A percentile compares a stretch with the other conserved stretches of the same genome.
Conservation (phyloP, 2,113 vertebrate species). For the Trochalopteron elliotii region DNA sequence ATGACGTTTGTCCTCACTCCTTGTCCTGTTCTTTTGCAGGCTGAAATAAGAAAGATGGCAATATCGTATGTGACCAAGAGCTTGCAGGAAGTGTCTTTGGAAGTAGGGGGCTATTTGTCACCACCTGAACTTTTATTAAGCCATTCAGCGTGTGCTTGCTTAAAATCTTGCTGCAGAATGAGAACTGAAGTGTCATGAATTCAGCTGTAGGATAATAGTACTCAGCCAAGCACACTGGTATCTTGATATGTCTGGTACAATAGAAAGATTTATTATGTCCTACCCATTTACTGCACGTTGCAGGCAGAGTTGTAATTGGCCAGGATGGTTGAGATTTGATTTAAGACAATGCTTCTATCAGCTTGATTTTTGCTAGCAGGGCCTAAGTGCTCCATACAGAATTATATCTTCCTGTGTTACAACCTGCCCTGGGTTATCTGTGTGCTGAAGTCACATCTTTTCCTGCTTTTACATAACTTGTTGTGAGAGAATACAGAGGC, state of each 20-base stretch:
- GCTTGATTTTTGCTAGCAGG: neutral
- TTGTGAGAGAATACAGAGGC: neutral
- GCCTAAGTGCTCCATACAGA: neutral
- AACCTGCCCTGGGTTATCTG: neutral
- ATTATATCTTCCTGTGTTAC: neutral
- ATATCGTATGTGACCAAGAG: neutral
- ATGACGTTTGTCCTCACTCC: fast-evolving
- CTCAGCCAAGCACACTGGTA: neutral
- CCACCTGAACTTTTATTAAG: neutral
- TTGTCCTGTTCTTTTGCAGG: neutral
- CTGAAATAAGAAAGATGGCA: neutral
- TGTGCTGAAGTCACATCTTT: neutral
- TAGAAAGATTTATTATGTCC: constrained; percentile 9
- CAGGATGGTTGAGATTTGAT: neutral
- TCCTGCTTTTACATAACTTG: neutral
- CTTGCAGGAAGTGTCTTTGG: neutral
- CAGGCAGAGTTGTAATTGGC: neutral
- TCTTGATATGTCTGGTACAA: neutral
- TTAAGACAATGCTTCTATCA: neutral
- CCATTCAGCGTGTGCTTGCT: neutral
- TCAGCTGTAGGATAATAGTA: constrained; percentile 20
- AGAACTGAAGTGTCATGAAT: neutral
- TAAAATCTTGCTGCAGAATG: neutral
- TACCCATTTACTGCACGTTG: neutral
- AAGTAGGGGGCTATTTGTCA: neutral